phyloP scores from a whole-genome alignment of 2,888 invertebrate genomes.

The Sphecodes monilicornis region DNA sequence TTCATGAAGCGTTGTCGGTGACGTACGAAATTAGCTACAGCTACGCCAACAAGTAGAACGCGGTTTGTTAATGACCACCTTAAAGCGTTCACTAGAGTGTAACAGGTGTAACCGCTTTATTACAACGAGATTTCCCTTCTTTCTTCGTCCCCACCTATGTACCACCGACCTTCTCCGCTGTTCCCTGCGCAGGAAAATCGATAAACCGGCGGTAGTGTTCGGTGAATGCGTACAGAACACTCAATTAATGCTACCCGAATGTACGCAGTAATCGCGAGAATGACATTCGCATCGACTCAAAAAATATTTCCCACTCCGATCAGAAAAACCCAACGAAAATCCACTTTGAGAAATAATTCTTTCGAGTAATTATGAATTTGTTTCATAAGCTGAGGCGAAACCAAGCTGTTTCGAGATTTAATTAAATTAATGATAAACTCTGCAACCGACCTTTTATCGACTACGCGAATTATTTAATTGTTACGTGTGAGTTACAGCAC shows the following conservation, averaged over 20 bases:
- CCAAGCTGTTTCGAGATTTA: background rate
- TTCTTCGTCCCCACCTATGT: slow-evolving; percentile 24
- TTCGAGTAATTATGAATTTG: background rate
- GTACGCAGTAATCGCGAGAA: background rate
- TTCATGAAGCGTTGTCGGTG: background rate
- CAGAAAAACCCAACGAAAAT: background rate
- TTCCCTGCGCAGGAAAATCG: slow-evolving; percentile 62
- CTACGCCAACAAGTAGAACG: slow-evolving; percentile 42
- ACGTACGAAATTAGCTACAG: background rate
- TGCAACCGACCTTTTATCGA: background rate
- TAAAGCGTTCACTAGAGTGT: slow-evolving; percentile 62
- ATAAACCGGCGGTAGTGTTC: slow-evolving; percentile 69
- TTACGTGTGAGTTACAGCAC: background rate
- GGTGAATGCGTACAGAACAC: slow-evolving; percentile 28
- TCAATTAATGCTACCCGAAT: background rate
- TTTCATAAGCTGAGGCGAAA: background rate
- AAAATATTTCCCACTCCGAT: background rate
- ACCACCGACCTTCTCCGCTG: background rate
- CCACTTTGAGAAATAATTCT: background rate
- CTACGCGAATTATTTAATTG: background rate
- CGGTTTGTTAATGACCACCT: slow-evolving; percentile 53
- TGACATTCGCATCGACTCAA: background rate
- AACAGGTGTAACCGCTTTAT: slow-evolving; percentile 69
- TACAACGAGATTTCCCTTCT: slow-evolving; percentile 59
- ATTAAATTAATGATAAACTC: background rate